Base-by-base conservation (phyloP, 2,888 invertebrate species). In the Patella ulyssiponensis region DNA sequence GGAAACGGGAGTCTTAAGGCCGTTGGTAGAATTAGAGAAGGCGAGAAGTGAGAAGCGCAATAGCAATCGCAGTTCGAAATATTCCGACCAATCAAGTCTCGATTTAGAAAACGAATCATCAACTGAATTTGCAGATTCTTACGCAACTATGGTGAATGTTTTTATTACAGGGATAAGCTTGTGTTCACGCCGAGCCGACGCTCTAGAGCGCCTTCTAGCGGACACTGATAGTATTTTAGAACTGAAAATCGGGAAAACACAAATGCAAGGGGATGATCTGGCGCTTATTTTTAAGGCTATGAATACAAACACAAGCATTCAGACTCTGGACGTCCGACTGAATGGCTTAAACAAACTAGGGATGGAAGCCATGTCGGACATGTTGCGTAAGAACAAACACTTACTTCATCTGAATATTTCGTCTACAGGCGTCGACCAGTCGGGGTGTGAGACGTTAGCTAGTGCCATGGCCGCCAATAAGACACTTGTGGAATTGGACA, bases 191-290 rank as follows among this genome's bases (percentile, higher is more conserved):
- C 81, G 88, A 51, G 82, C 88, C 12, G 82, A 84, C 69, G 84
- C 86, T 9, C 78, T 90, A 23, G 86, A 87, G 5, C 75, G 78
- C 2, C 82, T 90, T 14, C 77, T 91, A 15, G 83, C 80, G 69
- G 83, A 83, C 27, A 84, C 88, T 76, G 80, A 85, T 27, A 90
- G 90, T 77, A 85, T 91, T 71, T 77, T 88, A 73, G 90, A 90
- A 80, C 81, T 91, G n/a, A 86, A 86, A 69, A 78, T 90, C 12
- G 89, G 89, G 9, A 90, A 90, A 80, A 89, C 88, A 2, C 88
- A 88, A 78, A 78, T 91, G 17, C 84, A 77, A 3, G 87, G 85
- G 51, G 81, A 81, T n/a, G 88, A 88, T 76, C 83, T 89, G 76
- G 82, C 79, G 2, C 81, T 82, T 15, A 71, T 90, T 4, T 82